phyloP scores from a whole-genome alignment of 2,113 vertebrate species.

The Gadus chalcogrammus region DNA sequence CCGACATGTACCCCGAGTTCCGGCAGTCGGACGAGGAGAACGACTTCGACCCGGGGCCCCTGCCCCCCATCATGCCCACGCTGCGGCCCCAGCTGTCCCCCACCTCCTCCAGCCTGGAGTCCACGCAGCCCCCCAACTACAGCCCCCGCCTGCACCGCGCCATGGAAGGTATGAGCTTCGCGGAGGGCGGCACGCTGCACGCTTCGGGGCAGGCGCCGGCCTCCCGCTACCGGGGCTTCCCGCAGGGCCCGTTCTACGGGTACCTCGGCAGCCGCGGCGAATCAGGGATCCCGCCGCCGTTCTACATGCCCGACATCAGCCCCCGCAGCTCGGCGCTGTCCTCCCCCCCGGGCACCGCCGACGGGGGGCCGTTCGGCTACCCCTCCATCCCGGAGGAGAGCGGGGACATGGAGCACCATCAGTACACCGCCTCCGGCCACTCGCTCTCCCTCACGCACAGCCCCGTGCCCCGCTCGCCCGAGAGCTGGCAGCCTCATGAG shows the following conservation, averaged over 20 bases:
- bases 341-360: constrained; percentile 83
- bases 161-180: constrained; percentile 85
- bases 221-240: constrained; percentile 87
- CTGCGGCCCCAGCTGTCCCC: constrained; percentile 94
- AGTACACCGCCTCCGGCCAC: constrained; percentile 86
- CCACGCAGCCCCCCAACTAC: constrained; percentile 97
- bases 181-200: constrained; percentile 84
- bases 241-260: constrained; percentile 91
- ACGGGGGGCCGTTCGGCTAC: constrained; percentile 87
- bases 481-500: constrained; percentile 90
- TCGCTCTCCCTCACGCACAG: constrained; percentile 93
- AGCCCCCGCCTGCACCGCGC: constrained; percentile 93
- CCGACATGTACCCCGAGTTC: constrained; percentile 98
- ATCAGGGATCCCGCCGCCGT: constrained; percentile 89
- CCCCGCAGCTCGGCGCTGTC: constrained; percentile 95
- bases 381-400: constrained; percentile 93
- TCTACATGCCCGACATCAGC: constrained; percentile 98
- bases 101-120: constrained; percentile 96
- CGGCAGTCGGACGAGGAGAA: constrained; percentile 98
- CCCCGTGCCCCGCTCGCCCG: constrained; percentile 86
- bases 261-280: constrained; percentile 91
- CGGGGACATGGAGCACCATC: constrained; percentile 78
- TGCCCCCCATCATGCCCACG: constrained; percentile 87
- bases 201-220: constrained; percentile 87
- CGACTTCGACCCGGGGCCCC: constrained; percentile 84